phyloP scores from a whole-genome alignment of 2,113 vertebrate genomes.

The Plectropomus leopardus region DNA sequence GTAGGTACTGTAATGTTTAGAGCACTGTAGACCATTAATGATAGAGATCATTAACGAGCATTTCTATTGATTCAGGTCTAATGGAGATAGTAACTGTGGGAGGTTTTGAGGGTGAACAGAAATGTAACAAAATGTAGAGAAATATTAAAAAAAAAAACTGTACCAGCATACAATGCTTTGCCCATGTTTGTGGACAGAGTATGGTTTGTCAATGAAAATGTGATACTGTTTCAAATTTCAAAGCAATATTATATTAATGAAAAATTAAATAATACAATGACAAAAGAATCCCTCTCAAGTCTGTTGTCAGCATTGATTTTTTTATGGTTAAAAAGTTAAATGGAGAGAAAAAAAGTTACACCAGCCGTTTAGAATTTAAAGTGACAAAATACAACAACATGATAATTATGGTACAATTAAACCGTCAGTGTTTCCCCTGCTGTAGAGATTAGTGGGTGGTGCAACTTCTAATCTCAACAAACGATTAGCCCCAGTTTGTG shows the following conservation, averaged over 20 bases:
- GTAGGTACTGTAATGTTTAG: slow-evolving; percentile 72
- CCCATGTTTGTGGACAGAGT: slow-evolving; percentile 79
- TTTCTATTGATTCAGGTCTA: slow-evolving; percentile 77
- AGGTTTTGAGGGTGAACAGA: slow-evolving; percentile 36
- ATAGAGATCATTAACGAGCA: slow-evolving; percentile 60
- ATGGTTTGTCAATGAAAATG: slow-evolving; percentile 79
- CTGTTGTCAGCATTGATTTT: slow-evolving; percentile 64
- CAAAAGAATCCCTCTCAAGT: slow-evolving; percentile 65
- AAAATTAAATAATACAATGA: slow-evolving; percentile 80
- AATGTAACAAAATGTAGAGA: slow-evolving; percentile 62
- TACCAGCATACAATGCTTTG: slow-evolving; percentile 81
- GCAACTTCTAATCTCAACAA: slow-evolving; percentile 44
- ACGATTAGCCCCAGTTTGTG: slow-evolving; percentile 40
- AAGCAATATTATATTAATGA: slow-evolving; percentile 84
- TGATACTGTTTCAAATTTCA: slow-evolving; percentile 79
- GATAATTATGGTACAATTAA: slow-evolving; percentile 48
- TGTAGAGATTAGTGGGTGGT: slow-evolving; percentile 53
- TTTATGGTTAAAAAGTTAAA: slow-evolving; percentile 39
- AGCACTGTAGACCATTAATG: slow-evolving; percentile 68
- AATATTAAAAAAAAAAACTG: slow-evolving; percentile 61
- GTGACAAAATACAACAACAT: slow-evolving; percentile 35
- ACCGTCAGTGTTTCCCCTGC: slow-evolving; percentile 44
- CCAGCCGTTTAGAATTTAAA: slow-evolving; percentile 45
- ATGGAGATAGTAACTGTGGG: slow-evolving; percentile 50
- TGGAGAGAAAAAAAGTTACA: slow-evolving; percentile 32